Conservation (phyloP, 2,113 vertebrate genomes). For the Hyperoodon ampullatus region DNA sequence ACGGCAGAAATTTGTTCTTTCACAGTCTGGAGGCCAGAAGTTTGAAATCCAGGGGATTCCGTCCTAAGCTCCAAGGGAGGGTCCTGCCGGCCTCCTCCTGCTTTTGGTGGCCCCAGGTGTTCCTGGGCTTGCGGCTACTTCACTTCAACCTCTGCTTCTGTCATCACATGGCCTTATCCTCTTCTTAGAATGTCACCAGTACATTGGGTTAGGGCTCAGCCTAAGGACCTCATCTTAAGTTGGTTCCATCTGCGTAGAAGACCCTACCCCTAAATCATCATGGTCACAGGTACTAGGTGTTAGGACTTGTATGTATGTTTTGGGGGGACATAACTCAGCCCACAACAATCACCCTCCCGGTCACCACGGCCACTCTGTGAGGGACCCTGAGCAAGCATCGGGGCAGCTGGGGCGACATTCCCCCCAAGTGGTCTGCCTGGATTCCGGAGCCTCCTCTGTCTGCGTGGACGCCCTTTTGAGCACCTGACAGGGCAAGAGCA, state of each 20-base stretch:
- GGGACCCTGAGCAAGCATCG: neutral
- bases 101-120: neutral
- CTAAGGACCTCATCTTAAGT: neutral
- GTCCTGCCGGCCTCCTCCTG: neutral
- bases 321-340: too few relatives aligned
- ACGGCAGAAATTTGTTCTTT: accelerated
- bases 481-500: accelerated
- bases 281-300: neutral
- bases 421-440: neutral
- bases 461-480: neutral
- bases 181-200: too few relatives aligned
- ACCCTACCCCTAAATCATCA: too few relatives aligned
- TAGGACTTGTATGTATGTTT: neutral
- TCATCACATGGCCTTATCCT: neutral
- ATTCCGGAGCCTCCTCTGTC: neutral
- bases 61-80: neutral
- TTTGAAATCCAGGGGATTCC: neutral
- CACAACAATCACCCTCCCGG: neutral
- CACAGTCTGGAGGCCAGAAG: neutral
- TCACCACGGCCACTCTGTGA: neutral
- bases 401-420: too few relatives aligned
- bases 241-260: neutral
- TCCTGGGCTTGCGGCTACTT: neutral
- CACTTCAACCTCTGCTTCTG: too few relatives aligned
- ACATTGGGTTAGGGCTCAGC: accelerated